Conservation (phyloP, 1,140 invertebrate species). For the Babylonia areolata region DNA sequence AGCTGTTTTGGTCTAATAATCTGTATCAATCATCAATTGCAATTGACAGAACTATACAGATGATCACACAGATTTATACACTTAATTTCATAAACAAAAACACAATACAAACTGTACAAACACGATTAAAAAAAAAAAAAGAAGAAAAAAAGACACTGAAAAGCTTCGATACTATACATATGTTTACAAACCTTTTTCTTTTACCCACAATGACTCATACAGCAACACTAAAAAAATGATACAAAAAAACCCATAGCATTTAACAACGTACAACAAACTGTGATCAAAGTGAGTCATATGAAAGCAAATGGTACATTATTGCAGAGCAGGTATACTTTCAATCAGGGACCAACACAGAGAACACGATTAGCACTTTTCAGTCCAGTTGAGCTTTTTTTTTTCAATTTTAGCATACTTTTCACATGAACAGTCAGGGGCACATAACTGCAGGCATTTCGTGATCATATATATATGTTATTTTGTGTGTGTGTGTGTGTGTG, state of each 20-base stretch:
- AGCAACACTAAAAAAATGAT: not conserved
- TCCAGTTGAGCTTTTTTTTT: no score
- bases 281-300: not conserved
- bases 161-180: not conserved
- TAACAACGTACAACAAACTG: not conserved
- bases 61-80: constrained; percentile 3
- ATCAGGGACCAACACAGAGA: no score
- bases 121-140: no score
- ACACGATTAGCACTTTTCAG: no score
- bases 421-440: no score
- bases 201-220: no score
- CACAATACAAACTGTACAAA: not conserved
- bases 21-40: constrained; percentile 5
- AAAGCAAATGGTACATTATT: not conserved
- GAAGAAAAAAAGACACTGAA: not conserved
- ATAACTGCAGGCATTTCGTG: no score
- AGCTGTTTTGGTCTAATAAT: constrained; percentile 12
- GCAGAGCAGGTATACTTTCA: not conserved
- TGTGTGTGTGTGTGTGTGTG: no score
- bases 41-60: not conserved
- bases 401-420: no score
- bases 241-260: not conserved
- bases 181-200: no score
- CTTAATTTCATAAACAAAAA: no score
- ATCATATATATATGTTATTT: no score